Conservation (phyloP, 2,888 invertebrate species). For the Archips crataeganus region DNA sequence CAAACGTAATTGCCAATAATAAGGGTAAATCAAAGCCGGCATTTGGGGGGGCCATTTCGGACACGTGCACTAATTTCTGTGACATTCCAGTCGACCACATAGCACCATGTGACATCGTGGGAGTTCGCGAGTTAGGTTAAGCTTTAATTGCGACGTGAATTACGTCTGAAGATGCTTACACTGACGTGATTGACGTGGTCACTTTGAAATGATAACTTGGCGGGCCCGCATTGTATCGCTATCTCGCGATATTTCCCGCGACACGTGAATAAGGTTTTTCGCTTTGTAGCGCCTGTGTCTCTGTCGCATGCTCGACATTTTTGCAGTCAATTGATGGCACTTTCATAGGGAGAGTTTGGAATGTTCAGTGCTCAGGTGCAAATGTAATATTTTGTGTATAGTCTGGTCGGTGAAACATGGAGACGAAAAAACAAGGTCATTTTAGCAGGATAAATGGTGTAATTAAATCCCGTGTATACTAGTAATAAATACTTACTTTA, state of each 20-base stretch:
- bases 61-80: slow-evolving; percentile 61
- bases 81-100: slow-evolving; percentile 59
- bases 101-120: slow-evolving; percentile 37
- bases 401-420: not conserved
- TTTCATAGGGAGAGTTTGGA: slow-evolving; percentile 4
- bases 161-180: not conserved
- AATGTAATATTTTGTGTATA: not conserved
- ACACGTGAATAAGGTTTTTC: not conserved
- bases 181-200: not conserved
- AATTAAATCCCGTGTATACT: no score
- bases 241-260: not conserved
- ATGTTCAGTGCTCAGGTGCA: not conserved
- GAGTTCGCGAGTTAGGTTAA: slow-evolving; percentile 12
- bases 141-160: no score
- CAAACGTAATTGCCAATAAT: slow-evolving; percentile 52
- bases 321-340: slow-evolving; percentile 6
- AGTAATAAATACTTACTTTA: no score
- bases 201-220: not conserved
- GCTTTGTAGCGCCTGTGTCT: slow-evolving; percentile 23
- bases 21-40: slow-evolving; percentile 60
- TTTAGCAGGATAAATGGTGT: no score
- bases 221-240: not conserved
- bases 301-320: slow-evolving; percentile 11
- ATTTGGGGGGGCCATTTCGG: slow-evolving; percentile 50
- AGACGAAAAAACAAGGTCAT: not conserved